Evolutionary conservation across 92 coral and sea anemone genomes (phyloP).

Genomic region (Diadumene lineata): DNA sequence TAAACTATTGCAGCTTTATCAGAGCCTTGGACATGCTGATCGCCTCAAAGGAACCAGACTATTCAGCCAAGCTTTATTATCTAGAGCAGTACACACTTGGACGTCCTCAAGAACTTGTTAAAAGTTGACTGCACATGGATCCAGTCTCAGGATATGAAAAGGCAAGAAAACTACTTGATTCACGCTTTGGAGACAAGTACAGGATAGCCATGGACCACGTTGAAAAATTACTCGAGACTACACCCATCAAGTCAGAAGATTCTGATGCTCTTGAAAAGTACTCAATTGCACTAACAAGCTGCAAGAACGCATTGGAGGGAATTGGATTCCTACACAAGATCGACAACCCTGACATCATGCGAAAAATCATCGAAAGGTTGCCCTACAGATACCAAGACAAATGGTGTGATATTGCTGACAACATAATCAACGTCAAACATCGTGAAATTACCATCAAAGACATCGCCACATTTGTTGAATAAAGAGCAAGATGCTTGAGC

Average conservation of each 20-base stretch:
- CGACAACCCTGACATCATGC: constrained; percentile 37
- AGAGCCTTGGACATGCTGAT: constrained; percentile 5
- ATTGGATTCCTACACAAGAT: constrained; percentile 24
- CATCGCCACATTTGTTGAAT: too few species aligned
- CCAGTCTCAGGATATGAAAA: constrained; percentile 4
- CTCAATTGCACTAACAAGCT: constrained; percentile 29
- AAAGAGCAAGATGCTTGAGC: constrained; percentile 28
- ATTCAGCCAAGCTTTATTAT: background rate
- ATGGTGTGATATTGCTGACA: too few species aligned
- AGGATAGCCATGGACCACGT: constrained; percentile 39
- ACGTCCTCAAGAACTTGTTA: constrained; percentile 3
- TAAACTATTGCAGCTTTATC: background rate
- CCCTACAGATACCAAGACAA: too few species aligned
- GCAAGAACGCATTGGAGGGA: constrained; percentile 26
- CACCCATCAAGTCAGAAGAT: constrained; percentile 35
- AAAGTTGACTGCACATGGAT: constrained; percentile 1
- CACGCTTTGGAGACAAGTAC: constrained; percentile 31
- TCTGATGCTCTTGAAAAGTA: constrained; percentile 30
- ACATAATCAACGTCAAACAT: constrained; percentile 23
- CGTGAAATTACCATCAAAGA: constrained; percentile 34
- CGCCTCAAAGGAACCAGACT: constrained; percentile 14
- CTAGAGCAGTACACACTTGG: constrained; percentile 5
- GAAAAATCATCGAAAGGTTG: constrained; percentile 33
- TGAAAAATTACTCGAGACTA: background rate
- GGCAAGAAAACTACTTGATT: constrained; percentile 17